A percentile compares a stretch with the other conserved stretches of the same genome.
Conservation (phyloP, 92 coral and sea anemone species). For the Muricea muricata region DNA sequence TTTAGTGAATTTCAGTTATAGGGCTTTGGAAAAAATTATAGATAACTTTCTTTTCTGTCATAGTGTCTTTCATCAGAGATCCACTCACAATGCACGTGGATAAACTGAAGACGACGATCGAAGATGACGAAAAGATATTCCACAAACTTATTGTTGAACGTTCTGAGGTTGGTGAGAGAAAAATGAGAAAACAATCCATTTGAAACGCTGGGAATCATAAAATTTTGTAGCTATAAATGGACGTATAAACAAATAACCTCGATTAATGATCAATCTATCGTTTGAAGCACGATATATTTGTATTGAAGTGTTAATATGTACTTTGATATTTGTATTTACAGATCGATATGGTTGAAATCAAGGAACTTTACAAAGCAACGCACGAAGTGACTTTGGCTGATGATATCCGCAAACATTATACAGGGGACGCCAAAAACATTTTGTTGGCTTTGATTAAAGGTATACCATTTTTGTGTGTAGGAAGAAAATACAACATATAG, state of each 20-base stretch:
- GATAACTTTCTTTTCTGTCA: background rate
- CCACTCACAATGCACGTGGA: background rate
- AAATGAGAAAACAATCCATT: too few species aligned
- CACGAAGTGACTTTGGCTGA: constrained; percentile 4
- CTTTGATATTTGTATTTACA: background rate
- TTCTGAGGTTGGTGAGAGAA: background rate
- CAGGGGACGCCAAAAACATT: background rate
- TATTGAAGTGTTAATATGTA: too few species aligned
- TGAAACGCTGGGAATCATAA: too few species aligned
- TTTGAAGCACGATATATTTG: too few species aligned
- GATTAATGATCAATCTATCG: too few species aligned
- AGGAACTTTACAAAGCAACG: background rate
- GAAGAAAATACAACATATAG: background rate
- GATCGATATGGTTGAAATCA: constrained; percentile 18
- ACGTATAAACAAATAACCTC: too few species aligned
- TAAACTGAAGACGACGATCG: background rate
- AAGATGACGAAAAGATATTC: background rate
- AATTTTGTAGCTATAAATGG: too few species aligned
- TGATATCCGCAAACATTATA: constrained; percentile 3
- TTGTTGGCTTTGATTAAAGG: constrained; percentile 10
- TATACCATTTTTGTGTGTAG: background rate
- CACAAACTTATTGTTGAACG: background rate
- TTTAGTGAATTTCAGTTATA: too few species aligned
- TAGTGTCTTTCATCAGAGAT: background rate
- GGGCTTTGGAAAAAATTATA: too few species aligned